Base-by-base conservation (phyloP, 1,140 invertebrate genomes). In the Drosophila obscura region DNA sequence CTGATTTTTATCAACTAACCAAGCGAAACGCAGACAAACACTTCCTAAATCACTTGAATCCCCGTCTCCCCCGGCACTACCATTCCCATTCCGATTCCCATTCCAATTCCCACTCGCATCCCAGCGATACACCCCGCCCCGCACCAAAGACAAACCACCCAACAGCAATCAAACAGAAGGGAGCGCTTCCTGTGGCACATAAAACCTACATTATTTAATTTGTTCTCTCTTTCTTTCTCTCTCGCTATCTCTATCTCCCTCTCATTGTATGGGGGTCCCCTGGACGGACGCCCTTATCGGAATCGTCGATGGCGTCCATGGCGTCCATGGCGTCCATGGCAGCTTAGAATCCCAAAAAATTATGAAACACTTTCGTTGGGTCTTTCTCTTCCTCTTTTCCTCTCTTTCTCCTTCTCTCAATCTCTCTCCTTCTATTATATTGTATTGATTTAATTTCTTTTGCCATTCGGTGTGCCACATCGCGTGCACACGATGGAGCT, bases 1-100 rank as follows among this genome's bases (percentile, higher is more conserved):
- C 85, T 90, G 85, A 90, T 90, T 90, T 90, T 77, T 90, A 90
- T 90, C 85, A 90, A 90, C 87, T 90, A 90, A 84, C 87, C 85
- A 90, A 90, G 85, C 87, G 85, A 85, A 90, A 87, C 85, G 77
- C 87, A 90, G 85, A 90, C 85, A 90, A 90, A 90, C 85, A 90
- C 85, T 90, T 90, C 85, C 85, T 90, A 90, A 90, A 90, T 90
- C 85, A 90, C 87, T 90, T 80, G 85, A 90, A 68, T 84, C 61
- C 44, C 46, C 48, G 19, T 58, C 31, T 24, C 45, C 16, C 45
- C 24, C 8, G 15, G 19, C 59, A 8, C 22, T 45, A 4, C 22
- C 22, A 24, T 24, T 24, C 22, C 22, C 22, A 24, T 1, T 19
- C 22, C 22, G 4, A 24, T 24, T 24, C 22, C 22, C 22, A 24